Percentiles rank a stretch among this genome's conserved stretches.
phyloP scores from a whole-genome alignment of 2,888 invertebrate genomes.

The Syritta pipiens region DNA sequence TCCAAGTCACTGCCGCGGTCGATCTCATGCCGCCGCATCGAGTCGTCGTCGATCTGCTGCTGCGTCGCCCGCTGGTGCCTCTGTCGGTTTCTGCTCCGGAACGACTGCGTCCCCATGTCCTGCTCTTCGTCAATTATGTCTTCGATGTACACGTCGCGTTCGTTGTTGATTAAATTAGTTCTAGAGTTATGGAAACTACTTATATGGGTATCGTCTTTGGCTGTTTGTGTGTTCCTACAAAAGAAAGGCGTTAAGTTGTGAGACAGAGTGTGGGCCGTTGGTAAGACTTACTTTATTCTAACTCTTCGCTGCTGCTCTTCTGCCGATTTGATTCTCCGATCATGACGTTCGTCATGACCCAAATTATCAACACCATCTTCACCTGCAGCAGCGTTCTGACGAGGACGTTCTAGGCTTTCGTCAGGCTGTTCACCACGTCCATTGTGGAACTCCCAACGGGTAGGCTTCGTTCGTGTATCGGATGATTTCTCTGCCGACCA shows the following conservation, averaged over 20 bases:
- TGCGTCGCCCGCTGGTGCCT: constrained; percentile 73
- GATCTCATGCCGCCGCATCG: constrained; percentile 87
- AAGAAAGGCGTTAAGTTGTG: not conserved
- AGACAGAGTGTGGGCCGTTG: not conserved
- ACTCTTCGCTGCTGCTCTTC: constrained; percentile 77
- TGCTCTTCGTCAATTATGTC: constrained; percentile 75
- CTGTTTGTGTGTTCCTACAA: constrained; percentile 76
- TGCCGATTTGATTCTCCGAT: constrained; percentile 75
- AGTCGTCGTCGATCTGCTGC: constrained; percentile 85
- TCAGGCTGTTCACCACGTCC: constrained; percentile 80
- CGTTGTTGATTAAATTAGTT: constrained; percentile 78
- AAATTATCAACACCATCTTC: constrained; percentile 41
- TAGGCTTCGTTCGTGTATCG: constrained; percentile 84
- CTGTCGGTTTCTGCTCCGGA: constrained; percentile 66
- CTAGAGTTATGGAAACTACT: constrained; percentile 78
- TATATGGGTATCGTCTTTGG: constrained; percentile 78
- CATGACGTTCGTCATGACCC: constrained; percentile 68
- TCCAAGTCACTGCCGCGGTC: constrained; percentile 87
- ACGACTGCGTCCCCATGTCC: constrained; percentile 70
- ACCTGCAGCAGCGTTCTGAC: constrained; percentile 76
- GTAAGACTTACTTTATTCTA: constrained; percentile 75
- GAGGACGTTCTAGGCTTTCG: constrained; percentile 77
- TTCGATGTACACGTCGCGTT: constrained; percentile 78
- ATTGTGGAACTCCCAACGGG: constrained; percentile 86
- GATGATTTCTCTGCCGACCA: constrained; percentile 89